Percentiles rank a stretch among this genome's conserved stretches.
Conservation (phyloP, 1,140 invertebrate species). For the Danaus plexippus region DNA sequence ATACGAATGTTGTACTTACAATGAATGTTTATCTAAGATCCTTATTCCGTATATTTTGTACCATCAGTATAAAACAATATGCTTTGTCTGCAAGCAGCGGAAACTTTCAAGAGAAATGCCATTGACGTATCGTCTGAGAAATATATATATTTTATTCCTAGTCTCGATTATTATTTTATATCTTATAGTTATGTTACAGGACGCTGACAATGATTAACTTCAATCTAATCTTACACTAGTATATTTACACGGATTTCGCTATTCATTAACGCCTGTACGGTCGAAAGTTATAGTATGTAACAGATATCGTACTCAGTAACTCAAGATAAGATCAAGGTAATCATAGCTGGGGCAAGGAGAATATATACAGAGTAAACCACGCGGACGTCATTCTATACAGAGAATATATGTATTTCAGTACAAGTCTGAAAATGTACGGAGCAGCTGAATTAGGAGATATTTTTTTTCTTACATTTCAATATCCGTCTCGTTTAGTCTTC, state of each 20-base stretch:
- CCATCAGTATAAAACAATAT: not conserved
- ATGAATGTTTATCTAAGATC: too few species aligned
- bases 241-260: slow-evolving; percentile 18
- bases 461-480: too few species aligned
- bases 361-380: not conserved
- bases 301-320: not conserved
- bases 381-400: too few species aligned
- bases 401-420: too few species aligned
- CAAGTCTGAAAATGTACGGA: too few species aligned
- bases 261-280: slow-evolving; percentile 5
- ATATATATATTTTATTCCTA: too few species aligned
- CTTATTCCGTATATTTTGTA: slow-evolving; percentile 21
- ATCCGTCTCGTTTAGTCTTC: too few species aligned
- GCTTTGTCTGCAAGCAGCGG: too few species aligned
- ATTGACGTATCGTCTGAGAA: too few species aligned
- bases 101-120: too few species aligned
- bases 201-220: slow-evolving; percentile 58
- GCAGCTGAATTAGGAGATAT: too few species aligned
- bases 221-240: slow-evolving; percentile 55
- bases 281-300: slow-evolving; percentile 3
- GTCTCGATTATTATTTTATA: too few species aligned
- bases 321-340: slow-evolving; percentile 63
- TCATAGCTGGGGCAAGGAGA: slow-evolving; percentile 44
- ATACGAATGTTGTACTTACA: slow-evolving; percentile 24
- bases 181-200: slow-evolving; percentile 6